A percentile compares a stretch with the other conserved stretches of the same genome.
These are phyloP conservation scores for Volucella inflata DNA, from an alignment of 2,888 invertebrate species.

Conservation along the genomic window DNA sequence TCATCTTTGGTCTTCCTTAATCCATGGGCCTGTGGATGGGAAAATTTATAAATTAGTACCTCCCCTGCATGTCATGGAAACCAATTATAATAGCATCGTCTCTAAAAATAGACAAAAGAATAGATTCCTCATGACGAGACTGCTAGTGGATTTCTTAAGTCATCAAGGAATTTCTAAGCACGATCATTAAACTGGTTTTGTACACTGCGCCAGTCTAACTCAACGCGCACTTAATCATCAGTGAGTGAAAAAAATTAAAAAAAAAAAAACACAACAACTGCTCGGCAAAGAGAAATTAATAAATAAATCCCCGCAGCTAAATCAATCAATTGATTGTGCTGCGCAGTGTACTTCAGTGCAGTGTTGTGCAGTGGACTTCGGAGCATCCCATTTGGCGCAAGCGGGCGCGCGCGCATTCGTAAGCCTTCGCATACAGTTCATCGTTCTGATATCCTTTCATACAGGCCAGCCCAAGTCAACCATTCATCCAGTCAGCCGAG, in stretches of 20 bases:
- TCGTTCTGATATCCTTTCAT: constrained; percentile 70
- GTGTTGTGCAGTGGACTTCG: too few relatives aligned
- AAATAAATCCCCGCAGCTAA: constrained; percentile 75
- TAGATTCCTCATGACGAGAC: constrained; percentile 9
- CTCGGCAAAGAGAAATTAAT: constrained; percentile 66
- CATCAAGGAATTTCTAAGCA: constrained; percentile 62
- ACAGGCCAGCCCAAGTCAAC: background rate
- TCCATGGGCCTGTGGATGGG: too few relatives aligned
- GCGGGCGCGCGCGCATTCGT: constrained; percentile 11
- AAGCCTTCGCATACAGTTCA: constrained; percentile 42
- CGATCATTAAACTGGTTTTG: constrained; percentile 68
- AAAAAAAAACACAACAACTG: constrained; percentile 31
- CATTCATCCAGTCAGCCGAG: constrained; percentile 17
- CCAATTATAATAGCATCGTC: constrained; percentile 36
- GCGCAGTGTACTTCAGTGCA: constrained; percentile 15
- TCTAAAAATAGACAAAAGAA: constrained; percentile 45
- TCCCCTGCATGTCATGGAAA: too few relatives aligned
- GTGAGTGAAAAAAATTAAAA: constrained; percentile 4
- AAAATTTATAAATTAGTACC: too few relatives aligned
- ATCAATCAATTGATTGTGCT: constrained; percentile 74
- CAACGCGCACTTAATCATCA: constrained; percentile 63
- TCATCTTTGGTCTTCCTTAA: too few relatives aligned
- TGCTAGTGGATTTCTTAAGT: constrained; percentile 44
- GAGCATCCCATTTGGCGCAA: constrained; percentile 56
- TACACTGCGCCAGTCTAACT: constrained; percentile 31